Conservation (phyloP, 2,888 invertebrate species). For the Drosophila leonis region DNA sequence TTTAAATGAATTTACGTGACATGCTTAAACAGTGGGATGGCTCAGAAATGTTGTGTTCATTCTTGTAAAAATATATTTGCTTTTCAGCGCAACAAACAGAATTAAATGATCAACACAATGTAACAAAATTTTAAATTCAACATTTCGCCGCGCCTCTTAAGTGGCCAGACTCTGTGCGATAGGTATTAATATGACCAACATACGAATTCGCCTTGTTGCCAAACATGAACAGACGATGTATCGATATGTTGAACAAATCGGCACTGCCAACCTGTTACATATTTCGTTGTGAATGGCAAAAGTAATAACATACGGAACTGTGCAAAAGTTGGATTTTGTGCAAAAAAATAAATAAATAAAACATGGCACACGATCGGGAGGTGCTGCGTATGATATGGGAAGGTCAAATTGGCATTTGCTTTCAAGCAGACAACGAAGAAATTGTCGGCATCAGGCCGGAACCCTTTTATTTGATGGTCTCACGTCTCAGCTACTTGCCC, state of each 20-base stretch:
- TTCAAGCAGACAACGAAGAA: conserved; percentile 95
- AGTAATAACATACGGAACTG: conserved; percentile 34
- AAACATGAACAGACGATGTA: conserved; percentile 5
- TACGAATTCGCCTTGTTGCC: no score
- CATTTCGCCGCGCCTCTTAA: background rate
- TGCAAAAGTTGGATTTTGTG: conserved; percentile 31
- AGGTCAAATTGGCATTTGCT: conserved; percentile 96
- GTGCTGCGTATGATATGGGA: conserved; percentile 98
- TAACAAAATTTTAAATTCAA: background rate
- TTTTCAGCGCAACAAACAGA: background rate
- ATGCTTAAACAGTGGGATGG: no score
- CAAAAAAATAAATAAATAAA: conserved; percentile 47
- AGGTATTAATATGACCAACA: background rate
- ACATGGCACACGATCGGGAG: conserved; percentile 97
- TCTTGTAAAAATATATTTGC: background rate
- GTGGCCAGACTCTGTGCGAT: background rate
- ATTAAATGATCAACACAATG: background rate
- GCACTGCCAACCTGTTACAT: conserved; percentile 23
- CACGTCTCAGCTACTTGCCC: conserved; percentile 97
- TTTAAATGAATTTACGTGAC: background rate
- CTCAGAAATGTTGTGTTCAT: background rate
- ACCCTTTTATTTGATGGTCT: conserved; percentile 96
- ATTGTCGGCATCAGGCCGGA: conserved; percentile 95
- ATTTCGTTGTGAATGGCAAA: conserved; percentile 39
- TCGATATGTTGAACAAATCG: conserved; percentile 14